Percentiles rank a stretch among this genome's conserved stretches.
These are phyloP conservation scores for Onthophagus taurus DNA, from an alignment of 1,140 invertebrate genomes.

Conservation along the genomic window DNA sequence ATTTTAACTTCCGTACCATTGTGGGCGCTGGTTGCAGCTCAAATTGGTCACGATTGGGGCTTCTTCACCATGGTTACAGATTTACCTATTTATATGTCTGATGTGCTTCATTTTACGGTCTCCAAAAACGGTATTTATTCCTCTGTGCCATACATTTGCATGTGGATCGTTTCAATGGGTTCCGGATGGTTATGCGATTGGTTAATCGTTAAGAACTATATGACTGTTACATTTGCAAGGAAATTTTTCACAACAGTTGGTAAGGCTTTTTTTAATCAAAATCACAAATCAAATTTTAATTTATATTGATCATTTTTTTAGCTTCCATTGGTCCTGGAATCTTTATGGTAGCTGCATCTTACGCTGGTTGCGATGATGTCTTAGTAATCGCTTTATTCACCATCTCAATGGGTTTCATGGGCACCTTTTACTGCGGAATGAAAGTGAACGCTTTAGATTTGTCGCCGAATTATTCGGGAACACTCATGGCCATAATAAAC, in stretches of 20 bases:
- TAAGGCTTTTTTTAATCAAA: conserved; percentile 24
- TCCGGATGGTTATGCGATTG: conserved; percentile 59
- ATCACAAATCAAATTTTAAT: not conserved
- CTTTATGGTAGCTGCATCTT: conserved; percentile 70
- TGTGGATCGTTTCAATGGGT: conserved; percentile 62
- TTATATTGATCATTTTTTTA: conserved; percentile 34
- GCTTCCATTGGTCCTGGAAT: conserved; percentile 65
- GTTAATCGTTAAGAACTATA: conserved; percentile 47
- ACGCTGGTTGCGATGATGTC: conserved; percentile 62
- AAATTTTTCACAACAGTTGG: conserved; percentile 66
- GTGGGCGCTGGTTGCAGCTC: conserved; percentile 66
- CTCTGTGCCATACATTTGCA: conserved; percentile 58
- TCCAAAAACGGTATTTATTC: conserved; percentile 57
- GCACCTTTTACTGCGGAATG: conserved; percentile 66
- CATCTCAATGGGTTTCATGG: conserved; percentile 65
- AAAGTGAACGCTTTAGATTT: conserved; percentile 77
- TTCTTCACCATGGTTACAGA: conserved; percentile 91
- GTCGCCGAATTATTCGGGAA: conserved; percentile 73
- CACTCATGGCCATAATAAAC: conserved; percentile 76
- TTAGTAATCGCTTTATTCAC: conserved; percentile 57
- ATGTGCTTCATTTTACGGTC: conserved; percentile 78
- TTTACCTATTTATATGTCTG: conserved; percentile 86
- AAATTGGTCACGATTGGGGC: conserved; percentile 85
- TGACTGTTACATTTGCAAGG: conserved; percentile 51
- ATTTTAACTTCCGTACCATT: conserved; percentile 70